These are phyloP conservation scores for Eumerus sabulonum DNA, from an alignment of 2,888 invertebrate genomes.

Conservation along the genomic window DNA sequence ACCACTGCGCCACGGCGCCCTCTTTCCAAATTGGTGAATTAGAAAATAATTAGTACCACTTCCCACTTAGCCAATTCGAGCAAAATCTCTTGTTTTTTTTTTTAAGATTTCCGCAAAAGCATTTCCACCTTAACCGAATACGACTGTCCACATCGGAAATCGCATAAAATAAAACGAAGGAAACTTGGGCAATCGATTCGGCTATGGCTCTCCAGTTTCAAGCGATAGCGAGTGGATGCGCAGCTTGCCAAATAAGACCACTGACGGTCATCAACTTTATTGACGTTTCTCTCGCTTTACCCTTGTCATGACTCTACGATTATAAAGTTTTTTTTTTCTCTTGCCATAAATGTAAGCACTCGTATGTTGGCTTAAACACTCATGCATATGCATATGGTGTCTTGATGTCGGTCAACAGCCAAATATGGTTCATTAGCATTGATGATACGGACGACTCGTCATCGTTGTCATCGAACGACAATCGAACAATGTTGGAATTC, in stretches of 20 bases:
- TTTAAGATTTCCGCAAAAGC: background rate
- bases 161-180: background rate
- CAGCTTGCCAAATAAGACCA: constrained; percentile 48
- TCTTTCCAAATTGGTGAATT: too few species aligned
- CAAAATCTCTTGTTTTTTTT: background rate
- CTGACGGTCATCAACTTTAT: constrained; percentile 57
- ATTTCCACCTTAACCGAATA: background rate
- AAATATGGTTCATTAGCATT: constrained; percentile 56
- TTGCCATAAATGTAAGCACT: too few species aligned
- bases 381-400: constrained; percentile 36
- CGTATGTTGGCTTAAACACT: background rate
- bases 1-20: too few species aligned
- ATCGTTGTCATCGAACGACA: constrained; percentile 33
- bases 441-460: constrained; percentile 35
- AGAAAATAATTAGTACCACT: too few species aligned
- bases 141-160: background rate
- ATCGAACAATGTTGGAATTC: constrained; percentile 33
- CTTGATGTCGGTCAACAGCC: constrained; percentile 54
- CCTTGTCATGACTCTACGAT: background rate
- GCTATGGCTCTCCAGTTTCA: too few species aligned
- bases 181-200: background rate
- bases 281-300: background rate
- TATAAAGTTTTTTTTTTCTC: background rate
- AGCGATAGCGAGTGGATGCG: background rate
- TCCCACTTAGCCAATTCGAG: too few species aligned